Base-by-base conservation (phyloP, 1,140 invertebrate species). In the Rhopalosiphum padi region DNA sequence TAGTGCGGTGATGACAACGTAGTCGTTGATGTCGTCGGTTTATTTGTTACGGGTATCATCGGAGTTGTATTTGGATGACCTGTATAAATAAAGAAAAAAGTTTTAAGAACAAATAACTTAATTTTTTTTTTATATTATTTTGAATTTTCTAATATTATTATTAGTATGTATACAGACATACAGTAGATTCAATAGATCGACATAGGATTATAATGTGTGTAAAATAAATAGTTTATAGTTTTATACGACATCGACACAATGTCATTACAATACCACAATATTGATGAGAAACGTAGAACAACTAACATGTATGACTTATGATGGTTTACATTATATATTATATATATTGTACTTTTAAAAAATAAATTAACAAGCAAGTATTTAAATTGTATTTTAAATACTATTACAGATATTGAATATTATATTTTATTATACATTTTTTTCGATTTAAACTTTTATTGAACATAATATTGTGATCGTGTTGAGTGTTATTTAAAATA, bases 1-100 rank as follows among this genome's bases (percentile, higher is more conserved):
- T 93, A 43, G 30, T 88, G 30, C 23, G 93, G 83, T 9, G 55
- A 37, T 83, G 51, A 87, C 5, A 93, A 48, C 48, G 93, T 48
- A 37, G 22, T 88, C 9, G 77, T 22, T 82, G 90, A 15, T n/a
- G 94, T 90, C 48, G 90, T 90, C 25, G 91, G 82, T 22, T 53
- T 43, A 35, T 5, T 90, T 11, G 93, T 60, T 51, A 51, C 77
- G 25, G 93, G n/a, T 93, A 22, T n/a, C 55, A 43, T 83, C 30
- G 60, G 89, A 43, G 48, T 51, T 25, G 60, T 90, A 21, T 60
- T 30, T 25, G 37, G 89, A 23, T 94, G 15, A 37, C 46, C 93
- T 94, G 15, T 18, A 51, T 30, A 8, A 41, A 55, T n/a, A 89
- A 15, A 55, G 23, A 88, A 18, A 35, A 86, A 43, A 86, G 23